Evolutionary conservation across 1,140 invertebrate genomes (phyloP), one percentile per base, ranked within the genome.

Genomic region (Dreissena polymorpha): DNA sequence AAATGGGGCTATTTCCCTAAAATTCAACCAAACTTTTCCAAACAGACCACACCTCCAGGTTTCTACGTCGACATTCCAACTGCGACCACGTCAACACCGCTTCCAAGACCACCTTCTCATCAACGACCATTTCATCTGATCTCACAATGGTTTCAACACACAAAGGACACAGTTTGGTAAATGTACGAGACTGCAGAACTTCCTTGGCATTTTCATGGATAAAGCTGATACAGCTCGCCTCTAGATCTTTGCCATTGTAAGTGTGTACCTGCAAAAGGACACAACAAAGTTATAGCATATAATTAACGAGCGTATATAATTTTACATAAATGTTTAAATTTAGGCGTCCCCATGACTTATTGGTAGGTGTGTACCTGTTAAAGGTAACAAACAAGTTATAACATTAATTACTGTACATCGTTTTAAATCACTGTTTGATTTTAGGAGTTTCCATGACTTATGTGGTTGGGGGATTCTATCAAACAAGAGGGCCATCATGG

Each of bases 231-330:
- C 80, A 83, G 18, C 74, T 74, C 18, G 60, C 16, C 50, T 83
- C 80, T 13, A 83, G 25, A 27, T 75, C 69, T 63, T 74, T 83
- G 10, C 80, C 80, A 75, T 83, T 71, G 69, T 83, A 83, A 18
- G 68, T 21, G 29, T 83, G 80, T 8, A 83, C 72, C n/a, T n/a
- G n/a, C n/a, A n/a, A n/a, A n/a, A n/a, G n/a, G n/a, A n/a, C n/a
- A n/a, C n/a, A n/a, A n/a, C n/a, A n/a, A n/a, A n/a, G n/a, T n/a
- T n/a, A n/a, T n/a, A n/a, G n/a, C n/a, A n/a, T n/a, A n/a, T n/a
- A n/a, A n/a, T n/a, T n/a, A n/a, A n/a, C n/a, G n/a, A n/a, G n/a
- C n/a, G n/a, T n/a, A n/a, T n/a, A n/a, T n/a, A n/a, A n/a, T n/a
- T n/a, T n/a, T n/a, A n/a, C n/a, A n/a, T n/a, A n/a, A n/a, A n/a